Conservation (phyloP, 1,140 invertebrate species). For the Mylabris phalerata region DNA sequence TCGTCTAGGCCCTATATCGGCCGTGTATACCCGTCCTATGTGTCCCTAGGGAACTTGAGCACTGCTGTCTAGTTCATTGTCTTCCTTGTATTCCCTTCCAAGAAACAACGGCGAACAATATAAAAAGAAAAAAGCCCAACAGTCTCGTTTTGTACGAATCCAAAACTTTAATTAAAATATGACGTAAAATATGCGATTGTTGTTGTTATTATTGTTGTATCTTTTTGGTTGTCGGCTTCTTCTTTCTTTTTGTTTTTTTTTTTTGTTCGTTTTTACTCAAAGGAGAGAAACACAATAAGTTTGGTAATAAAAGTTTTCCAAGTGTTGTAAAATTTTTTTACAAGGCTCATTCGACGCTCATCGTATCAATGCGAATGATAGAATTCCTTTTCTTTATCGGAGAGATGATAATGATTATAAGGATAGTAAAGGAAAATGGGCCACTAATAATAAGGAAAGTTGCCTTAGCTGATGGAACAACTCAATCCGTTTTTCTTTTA, state of each 20-base stretch:
- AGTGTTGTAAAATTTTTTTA: not conserved
- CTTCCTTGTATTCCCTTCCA: slow-evolving; percentile 13
- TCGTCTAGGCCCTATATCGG: slow-evolving; percentile 15
- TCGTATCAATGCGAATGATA: no score
- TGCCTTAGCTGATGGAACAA: no score
- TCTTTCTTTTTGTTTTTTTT: no score
- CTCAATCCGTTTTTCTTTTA: no score
- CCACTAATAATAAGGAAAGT: no score
- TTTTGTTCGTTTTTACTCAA: no score
- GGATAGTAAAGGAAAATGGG: no score
- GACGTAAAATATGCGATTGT: slow-evolving; percentile 23
- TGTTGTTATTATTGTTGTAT: not conserved
- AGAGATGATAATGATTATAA: no score
- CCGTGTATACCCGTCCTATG: slow-evolving; percentile 12
- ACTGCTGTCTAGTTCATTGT: slow-evolving; percentile 16
- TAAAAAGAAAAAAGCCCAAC: not conserved
- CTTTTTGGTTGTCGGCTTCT: not conserved
- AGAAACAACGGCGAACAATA: no score
- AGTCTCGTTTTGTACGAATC: slow-evolving; percentile 15
- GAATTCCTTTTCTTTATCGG: no score
- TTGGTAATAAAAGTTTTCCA: slow-evolving; percentile 7
- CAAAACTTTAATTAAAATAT: slow-evolving; percentile 25
- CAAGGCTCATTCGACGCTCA: no score
- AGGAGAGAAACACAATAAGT: slow-evolving; percentile 8
- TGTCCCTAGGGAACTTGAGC: slow-evolving; percentile 16